Evolutionary conservation across 2,888 invertebrate genomes (phyloP).

Genomic region (Terebella lapidaria): DNA sequence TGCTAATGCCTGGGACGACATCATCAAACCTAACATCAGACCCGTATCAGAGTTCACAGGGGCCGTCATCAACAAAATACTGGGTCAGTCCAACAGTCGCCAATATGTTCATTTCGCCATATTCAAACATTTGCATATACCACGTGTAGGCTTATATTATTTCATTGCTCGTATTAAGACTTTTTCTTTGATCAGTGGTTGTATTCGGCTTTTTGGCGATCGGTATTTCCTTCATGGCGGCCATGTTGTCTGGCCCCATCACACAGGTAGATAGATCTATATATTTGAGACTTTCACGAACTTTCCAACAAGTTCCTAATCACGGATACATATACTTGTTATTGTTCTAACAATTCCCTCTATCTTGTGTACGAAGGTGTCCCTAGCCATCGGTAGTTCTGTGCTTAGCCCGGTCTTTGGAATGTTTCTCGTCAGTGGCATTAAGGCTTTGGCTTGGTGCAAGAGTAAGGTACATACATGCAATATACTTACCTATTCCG

Average conservation of each 20-base stretch:
- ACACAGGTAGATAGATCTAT: not conserved
- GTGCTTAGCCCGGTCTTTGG: not conserved
- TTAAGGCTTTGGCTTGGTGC: not conserved
- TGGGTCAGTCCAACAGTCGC: too few species aligned
- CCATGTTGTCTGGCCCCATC: not conserved
- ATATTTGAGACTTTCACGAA: not conserved
- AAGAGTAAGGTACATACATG: not conserved
- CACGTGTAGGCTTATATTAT: too few species aligned
- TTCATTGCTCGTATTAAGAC: too few species aligned
- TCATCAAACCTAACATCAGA: not conserved
- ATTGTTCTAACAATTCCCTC: not conserved
- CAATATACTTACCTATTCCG: too few species aligned
- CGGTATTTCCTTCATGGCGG: not conserved
- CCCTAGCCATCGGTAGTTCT: not conserved
- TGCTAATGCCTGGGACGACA: conserved; percentile 9
- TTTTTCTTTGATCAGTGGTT: too few species aligned
- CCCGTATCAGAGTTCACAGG: not conserved
- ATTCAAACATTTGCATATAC: too few species aligned
- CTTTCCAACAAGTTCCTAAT: too few species aligned
- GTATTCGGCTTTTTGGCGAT: not conserved
- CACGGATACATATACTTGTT: not conserved
- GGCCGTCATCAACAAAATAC: conserved; percentile 1
- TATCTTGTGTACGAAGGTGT: not conserved
- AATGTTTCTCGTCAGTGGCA: not conserved
- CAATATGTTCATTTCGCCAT: too few species aligned